These are phyloP conservation scores for Salvelinus alpinus DNA, from an alignment of 2,113 vertebrate genomes.

Conservation along the genomic window DNA sequence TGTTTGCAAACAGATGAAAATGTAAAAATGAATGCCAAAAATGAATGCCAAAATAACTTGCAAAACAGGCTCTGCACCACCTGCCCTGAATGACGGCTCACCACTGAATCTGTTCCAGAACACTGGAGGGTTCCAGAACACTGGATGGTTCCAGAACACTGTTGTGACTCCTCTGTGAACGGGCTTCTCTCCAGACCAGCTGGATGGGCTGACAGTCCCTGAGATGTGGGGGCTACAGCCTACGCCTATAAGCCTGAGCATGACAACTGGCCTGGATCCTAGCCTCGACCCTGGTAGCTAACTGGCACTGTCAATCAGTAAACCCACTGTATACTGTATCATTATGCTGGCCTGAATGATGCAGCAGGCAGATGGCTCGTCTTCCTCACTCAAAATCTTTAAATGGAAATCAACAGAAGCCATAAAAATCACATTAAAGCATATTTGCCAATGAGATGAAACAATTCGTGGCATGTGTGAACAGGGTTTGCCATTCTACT, in stretches of 20 bases:
- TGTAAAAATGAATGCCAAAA: no score
- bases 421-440: slow-evolving; percentile 35
- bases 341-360: background rate
- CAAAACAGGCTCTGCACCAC: no score
- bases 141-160: background rate
- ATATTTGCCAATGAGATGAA: slow-evolving; percentile 23
- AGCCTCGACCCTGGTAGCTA: background rate
- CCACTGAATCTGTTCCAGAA: no score
- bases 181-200: background rate
- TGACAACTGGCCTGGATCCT: slow-evolving; percentile 12
- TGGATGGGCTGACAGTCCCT: background rate
- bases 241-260: slow-evolving; percentile 9
- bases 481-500: slow-evolving; percentile 22
- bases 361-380: background rate
- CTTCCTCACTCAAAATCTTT: background rate
- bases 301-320: background rate
- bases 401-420: slow-evolving; percentile 18
- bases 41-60: no score
- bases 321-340: background rate
- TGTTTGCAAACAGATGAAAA: no score
- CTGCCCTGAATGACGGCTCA: no score
- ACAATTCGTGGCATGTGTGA: slow-evolving; percentile 14
- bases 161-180: background rate
- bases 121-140: no score
- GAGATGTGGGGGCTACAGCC: slow-evolving; percentile 14